Base-by-base conservation (phyloP, 2,797 vertebrate genomes). In the Darevskia mixta region DNA sequence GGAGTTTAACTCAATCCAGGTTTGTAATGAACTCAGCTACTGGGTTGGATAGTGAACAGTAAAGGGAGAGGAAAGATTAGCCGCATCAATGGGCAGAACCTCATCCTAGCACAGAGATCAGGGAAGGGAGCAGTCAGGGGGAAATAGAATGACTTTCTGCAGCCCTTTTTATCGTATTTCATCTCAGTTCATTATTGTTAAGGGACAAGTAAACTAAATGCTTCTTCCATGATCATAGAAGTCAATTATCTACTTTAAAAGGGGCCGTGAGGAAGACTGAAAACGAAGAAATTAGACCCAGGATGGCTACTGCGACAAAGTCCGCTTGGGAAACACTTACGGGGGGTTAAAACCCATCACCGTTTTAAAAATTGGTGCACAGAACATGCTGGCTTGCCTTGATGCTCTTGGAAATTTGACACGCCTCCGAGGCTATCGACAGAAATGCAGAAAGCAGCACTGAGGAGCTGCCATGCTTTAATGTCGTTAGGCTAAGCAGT, bases 141-240 rank as follows among this genome's bases (percentile, higher is more conserved):
- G 58, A 88, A 67, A 43, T 32, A 32, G 49, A 41, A 41, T 13
- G 61, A n/a, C 55, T 55, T 64, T 76, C 72, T n/a, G 13, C 35
- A 71, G 25, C 41, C 55, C 13, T 38, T 79, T 43, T 41, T 7
- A 3, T 3, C 5, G n/a, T 64, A 75, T 76, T 76, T 85, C 78
- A 71, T 80, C 23, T 55, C 8, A 1, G 23, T 35, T 91, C 79
- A 76, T 82, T 83, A 80, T 82, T 86, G 76, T 0, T 0, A 91
- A 92, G 76, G 82, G 91, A 90, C 61, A 89, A 88, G 66, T 85
- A 64, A 91, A 86, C 45, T 41, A 20, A 78, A 87, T 29, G 73
- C 58, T 90, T 89, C 86, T 86, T 93, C 86, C 61, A 13, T 67
- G 32, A 89, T 83, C 83, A 18, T 73, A 86, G 84, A 58, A 76